Conservation (phyloP, 2,888 invertebrate genomes). For the Globia sparganii region DNA sequence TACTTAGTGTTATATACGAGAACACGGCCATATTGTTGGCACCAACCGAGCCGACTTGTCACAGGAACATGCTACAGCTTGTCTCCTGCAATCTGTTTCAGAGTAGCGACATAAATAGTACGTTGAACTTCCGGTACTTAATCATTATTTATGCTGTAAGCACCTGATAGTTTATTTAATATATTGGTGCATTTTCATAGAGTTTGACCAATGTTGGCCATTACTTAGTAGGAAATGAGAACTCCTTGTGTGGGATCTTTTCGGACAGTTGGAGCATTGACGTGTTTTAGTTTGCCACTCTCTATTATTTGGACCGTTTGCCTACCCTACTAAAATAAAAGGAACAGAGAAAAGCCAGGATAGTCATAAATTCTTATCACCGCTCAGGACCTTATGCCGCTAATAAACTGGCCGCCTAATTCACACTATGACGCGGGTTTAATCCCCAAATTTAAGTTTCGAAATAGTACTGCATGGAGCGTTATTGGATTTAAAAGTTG, state of each 20-base stretch:
- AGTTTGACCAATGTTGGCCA: background rate
- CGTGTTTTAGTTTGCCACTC: background rate
- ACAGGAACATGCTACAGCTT: constrained; percentile 45
- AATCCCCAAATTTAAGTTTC: constrained; percentile 4
- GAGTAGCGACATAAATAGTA: constrained; percentile 13
- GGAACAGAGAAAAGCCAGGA: constrained; percentile 4
- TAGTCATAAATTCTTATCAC: constrained; percentile 24
- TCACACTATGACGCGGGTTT: constrained; percentile 7
- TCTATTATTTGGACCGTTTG: background rate
- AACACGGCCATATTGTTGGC: constrained; percentile 54
- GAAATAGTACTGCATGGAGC: constrained; percentile 10
- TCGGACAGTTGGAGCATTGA: background rate
- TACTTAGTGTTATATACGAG: constrained; percentile 26
- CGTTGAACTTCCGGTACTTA: background rate
- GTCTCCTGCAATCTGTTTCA: constrained; percentile 31
- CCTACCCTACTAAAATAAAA: background rate
- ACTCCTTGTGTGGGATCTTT: background rate
- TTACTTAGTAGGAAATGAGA: background rate
- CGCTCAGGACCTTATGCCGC: background rate
- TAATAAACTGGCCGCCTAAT: constrained; percentile 11
- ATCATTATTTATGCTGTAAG: background rate
- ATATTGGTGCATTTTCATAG: background rate
- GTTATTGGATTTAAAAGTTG: background rate
- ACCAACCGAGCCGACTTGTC: constrained; percentile 43
- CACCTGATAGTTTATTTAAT: background rate